These are phyloP conservation scores for Apocheima hispidaria DNA, from an alignment of 2,888 invertebrate species.

Conservation along the genomic window DNA sequence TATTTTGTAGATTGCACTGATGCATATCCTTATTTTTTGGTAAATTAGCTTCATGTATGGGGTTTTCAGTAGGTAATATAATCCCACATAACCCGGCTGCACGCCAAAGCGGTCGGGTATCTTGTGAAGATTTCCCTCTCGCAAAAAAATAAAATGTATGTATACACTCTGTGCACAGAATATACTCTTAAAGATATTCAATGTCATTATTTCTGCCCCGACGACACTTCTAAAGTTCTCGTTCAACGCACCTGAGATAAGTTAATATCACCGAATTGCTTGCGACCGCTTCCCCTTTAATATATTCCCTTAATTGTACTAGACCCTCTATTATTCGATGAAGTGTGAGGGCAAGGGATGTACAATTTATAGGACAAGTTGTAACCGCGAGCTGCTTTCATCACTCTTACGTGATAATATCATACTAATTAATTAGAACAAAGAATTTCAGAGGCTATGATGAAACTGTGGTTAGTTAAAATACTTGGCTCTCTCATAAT, in stretches of 20 bases:
- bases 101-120: too few species aligned
- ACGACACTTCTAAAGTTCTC: slow-evolving; percentile 56
- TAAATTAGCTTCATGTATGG: too few species aligned
- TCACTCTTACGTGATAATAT: slow-evolving; percentile 66
- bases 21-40: too few species aligned
- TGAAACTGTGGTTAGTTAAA: slow-evolving; percentile 54
- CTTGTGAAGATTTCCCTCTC: too few species aligned
- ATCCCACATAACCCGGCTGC: too few species aligned
- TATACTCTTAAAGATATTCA: background rate
- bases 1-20: too few species aligned
- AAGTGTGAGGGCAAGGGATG: slow-evolving; percentile 72
- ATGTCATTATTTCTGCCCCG: slow-evolving; percentile 49
- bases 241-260: slow-evolving; percentile 70
- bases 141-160: too few species aligned
- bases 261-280: slow-evolving; percentile 68
- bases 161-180: too few species aligned
- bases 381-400: slow-evolving; percentile 58
- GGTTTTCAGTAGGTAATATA: too few species aligned
- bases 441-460: slow-evolving; percentile 46
- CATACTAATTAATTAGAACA: slow-evolving; percentile 67
- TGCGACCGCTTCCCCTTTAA: slow-evolving; percentile 59
- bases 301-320: slow-evolving; percentile 78
- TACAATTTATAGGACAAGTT: slow-evolving; percentile 76
- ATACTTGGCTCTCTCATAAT: slow-evolving; percentile 55
- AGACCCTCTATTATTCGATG: slow-evolving; percentile 76